phyloP scores from a whole-genome alignment of 2,888 invertebrate species.

The Panzeria rudis region DNA sequence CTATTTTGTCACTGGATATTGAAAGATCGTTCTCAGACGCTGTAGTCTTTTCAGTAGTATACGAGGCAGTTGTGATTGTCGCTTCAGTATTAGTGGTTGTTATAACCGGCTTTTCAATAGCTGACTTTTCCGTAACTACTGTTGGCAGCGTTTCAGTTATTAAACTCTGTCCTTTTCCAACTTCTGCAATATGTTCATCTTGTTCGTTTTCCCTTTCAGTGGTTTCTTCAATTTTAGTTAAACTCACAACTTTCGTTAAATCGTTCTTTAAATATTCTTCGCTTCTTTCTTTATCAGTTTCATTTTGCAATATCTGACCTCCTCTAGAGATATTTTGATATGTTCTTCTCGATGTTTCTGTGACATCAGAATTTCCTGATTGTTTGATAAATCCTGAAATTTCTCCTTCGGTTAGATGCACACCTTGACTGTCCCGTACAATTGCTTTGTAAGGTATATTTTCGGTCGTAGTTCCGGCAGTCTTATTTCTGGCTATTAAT shows the following conservation, averaged over 20 bases:
- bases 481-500: slow-evolving; percentile 45
- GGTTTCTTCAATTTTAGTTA: neutral
- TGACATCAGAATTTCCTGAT: neutral
- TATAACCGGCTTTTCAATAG: neutral
- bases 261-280: neutral
- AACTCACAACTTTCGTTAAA: neutral
- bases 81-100: neutral
- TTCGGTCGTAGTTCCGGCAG: slow-evolving; percentile 25
- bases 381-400: slow-evolving; percentile 75
- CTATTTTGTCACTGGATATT: slow-evolving; percentile 27
- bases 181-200: neutral
- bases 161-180: neutral
- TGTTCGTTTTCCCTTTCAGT: neutral
- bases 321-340: slow-evolving; percentile 74
- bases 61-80: neutral
- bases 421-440: slow-evolving; percentile 71
- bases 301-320: slow-evolving; percentile 62
- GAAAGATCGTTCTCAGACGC: slow-evolving; percentile 17
- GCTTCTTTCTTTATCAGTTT: neutral
- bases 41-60: neutral
- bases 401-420: slow-evolving; percentile 74
- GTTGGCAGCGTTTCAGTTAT: neutral
- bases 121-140: neutral
- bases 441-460: slow-evolving; percentile 76
- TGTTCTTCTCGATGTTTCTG: slow-evolving; percentile 13